phyloP scores from a whole-genome alignment of 2,888 invertebrate genomes.

The Acronicta psi region DNA sequence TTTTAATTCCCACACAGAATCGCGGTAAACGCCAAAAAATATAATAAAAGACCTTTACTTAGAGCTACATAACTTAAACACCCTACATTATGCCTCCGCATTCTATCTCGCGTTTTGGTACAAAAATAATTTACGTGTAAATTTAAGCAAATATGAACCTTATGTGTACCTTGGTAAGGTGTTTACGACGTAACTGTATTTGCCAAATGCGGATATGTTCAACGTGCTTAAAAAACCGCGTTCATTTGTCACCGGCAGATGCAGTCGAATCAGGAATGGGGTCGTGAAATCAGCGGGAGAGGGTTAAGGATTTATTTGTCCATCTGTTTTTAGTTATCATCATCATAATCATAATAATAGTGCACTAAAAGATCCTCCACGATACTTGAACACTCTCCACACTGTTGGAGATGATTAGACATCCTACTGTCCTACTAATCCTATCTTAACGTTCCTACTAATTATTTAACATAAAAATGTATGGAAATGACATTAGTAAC shows the following conservation, averaged over 20 bases:
- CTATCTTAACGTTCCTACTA: too few species aligned
- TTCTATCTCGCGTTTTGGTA: constrained; percentile 66
- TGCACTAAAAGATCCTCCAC: too few species aligned
- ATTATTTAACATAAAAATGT: too few species aligned
- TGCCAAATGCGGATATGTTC: constrained; percentile 71
- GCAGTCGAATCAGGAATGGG: constrained; percentile 78
- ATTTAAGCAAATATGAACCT: constrained; percentile 47
- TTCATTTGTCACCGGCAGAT: constrained; percentile 87
- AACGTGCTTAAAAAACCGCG: constrained; percentile 86
- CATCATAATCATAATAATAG: too few species aligned
- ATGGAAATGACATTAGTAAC: too few species aligned
- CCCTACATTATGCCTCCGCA: constrained; percentile 75
- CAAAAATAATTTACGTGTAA: constrained; percentile 27
- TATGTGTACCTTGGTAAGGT: constrained; percentile 52
- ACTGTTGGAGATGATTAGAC: too few species aligned
- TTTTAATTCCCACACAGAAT: constrained; percentile 55
- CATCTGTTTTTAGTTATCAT: too few species aligned
- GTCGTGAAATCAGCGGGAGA: constrained; percentile 59
- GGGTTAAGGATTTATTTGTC: neutral
- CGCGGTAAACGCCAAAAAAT: constrained; percentile 61
- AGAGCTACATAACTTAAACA: constrained; percentile 79
- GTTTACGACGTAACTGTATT: constrained; percentile 47
- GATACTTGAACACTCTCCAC: too few species aligned
- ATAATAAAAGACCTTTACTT: constrained; percentile 74
- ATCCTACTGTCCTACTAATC: too few species aligned